Percentiles rank a stretch among this genome's conserved stretches.
These are phyloP conservation scores for Hyperoplus lanceolatus DNA, from an alignment of 2,797 vertebrate species.

Conservation along the genomic window DNA sequence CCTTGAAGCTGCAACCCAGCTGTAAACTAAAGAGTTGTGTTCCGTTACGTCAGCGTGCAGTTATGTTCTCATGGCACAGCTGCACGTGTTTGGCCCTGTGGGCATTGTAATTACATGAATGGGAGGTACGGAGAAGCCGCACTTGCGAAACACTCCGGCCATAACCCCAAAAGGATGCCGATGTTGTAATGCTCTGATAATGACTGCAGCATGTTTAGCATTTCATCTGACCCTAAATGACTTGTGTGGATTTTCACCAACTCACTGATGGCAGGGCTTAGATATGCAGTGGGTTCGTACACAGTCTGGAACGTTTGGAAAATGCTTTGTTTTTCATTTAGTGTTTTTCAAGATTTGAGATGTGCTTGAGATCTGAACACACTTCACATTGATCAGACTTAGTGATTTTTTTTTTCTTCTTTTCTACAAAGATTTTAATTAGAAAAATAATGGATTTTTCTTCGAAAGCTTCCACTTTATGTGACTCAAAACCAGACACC, in stretches of 20 bases:
- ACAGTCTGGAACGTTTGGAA: too few species aligned
- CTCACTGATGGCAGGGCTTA: background rate
- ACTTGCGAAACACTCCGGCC: conserved; percentile 14
- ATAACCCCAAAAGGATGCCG: background rate
- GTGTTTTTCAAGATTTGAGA: too few species aligned
- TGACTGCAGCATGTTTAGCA: conserved; percentile 6
- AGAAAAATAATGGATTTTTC: too few species aligned
- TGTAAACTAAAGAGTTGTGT: conserved; percentile 15
- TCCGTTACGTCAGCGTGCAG: conserved; percentile 40
- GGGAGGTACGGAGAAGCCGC: background rate
- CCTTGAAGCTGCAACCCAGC: background rate
- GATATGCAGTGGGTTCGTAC: too few species aligned
- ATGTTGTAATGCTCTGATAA: conserved; percentile 14
- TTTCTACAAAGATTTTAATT: too few species aligned
- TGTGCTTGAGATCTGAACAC: too few species aligned
- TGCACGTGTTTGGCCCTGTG: conserved; percentile 22
- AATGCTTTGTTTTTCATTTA: too few species aligned
- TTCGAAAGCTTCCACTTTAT: too few species aligned
- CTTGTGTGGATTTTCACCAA: background rate
- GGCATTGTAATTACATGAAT: conserved; percentile 34
- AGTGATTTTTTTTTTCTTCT: too few species aligned
- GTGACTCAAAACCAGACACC: too few species aligned
- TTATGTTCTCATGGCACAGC: background rate
- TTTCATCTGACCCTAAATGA: background rate
- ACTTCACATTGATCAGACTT: too few species aligned